Evolutionary conservation across 2,797 vertebrate genomes (phyloP).

Genomic region (Coilia nasus): DNA sequence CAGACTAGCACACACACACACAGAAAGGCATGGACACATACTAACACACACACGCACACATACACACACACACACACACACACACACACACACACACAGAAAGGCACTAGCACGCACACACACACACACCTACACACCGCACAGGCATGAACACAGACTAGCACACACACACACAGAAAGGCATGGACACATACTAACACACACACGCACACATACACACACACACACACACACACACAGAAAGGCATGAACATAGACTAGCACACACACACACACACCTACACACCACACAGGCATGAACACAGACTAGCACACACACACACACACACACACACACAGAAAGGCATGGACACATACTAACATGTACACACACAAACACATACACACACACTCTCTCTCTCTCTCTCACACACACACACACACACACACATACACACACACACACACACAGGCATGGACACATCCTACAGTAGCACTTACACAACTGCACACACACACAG

Average conservation of each 20-base stretch:
- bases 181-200: not conserved
- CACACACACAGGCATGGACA: not conserved
- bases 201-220: constrained; percentile 5
- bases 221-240: constrained; percentile 28
- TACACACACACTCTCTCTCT: not conserved
- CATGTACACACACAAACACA: not conserved
- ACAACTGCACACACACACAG: not conserved
- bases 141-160: not conserved
- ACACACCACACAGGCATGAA: not conserved
- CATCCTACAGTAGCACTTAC: not conserved
- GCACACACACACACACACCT: constrained; percentile 10
- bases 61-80: not conserved
- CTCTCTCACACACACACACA: not conserved
- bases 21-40: no score
- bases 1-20: constrained; percentile 22
- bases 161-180: no score
- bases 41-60: constrained; percentile 18
- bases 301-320: no score
- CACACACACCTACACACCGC: constrained; percentile 25
- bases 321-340: no score
- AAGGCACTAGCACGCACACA: no score
- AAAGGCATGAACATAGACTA: not conserved
- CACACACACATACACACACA: constrained; percentile 1
- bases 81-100: not conserved
- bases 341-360: no score